phyloP scores from a whole-genome alignment of 2,113 vertebrate genomes.

The Phainopepla nitens region DNA sequence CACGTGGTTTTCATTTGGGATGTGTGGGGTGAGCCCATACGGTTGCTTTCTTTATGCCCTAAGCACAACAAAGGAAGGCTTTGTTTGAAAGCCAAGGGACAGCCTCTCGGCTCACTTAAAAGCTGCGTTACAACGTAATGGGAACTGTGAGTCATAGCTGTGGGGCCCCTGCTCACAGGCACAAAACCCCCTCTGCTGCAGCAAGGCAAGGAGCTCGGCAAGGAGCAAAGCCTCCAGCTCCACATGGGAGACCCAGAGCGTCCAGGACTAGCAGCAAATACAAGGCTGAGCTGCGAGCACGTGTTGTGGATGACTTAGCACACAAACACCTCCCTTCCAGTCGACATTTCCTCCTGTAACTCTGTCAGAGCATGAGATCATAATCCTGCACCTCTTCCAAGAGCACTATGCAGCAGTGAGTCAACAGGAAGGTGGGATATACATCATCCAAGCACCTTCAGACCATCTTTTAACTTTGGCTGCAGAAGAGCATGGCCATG shows the following conservation, averaged over 20 bases:
- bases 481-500: not conserved
- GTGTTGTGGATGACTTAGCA: not conserved
- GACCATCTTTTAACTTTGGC: not conserved
- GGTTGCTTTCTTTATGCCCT: not conserved
- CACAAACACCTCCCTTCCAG: not conserved
- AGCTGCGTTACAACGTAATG: not conserved
- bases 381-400: not conserved
- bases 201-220: not conserved
- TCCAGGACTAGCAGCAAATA: not conserved
- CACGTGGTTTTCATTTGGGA: constrained; percentile 46
- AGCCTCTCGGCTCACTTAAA: not conserved
- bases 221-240: not conserved
- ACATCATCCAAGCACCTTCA: not conserved
- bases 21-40: not conserved
- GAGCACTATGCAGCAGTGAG: not conserved
- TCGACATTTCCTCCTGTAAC: not conserved
- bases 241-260: not conserved
- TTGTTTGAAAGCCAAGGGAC: constrained; percentile 46
- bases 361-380: not conserved
- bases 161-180: not conserved
- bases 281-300: not conserved
- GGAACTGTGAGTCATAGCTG: constrained; percentile 25
- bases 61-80: constrained; percentile 51
- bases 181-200: constrained; percentile 5
- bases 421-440: not conserved